These are phyloP conservation scores for Terrapene triunguis DNA, from an alignment of 2,113 vertebrate species.

Conservation along the genomic window DNA sequence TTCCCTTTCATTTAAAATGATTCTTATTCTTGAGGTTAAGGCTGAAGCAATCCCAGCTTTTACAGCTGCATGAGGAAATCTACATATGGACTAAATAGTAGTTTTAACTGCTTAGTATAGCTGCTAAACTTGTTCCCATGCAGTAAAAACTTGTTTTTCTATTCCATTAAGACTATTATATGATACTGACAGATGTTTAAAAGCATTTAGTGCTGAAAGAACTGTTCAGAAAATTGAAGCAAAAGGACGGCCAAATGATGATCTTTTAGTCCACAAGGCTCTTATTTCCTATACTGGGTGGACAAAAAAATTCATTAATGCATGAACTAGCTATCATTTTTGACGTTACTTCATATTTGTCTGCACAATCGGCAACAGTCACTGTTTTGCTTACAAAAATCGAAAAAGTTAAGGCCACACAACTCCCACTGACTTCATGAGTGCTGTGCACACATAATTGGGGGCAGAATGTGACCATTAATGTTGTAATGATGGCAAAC, in stretches of 20 bases:
- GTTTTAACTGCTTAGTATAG: constrained; percentile 27
- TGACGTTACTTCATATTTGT: not conserved
- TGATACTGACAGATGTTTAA: constrained; percentile 70
- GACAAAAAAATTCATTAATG: not conserved
- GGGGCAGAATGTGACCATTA: not conserved
- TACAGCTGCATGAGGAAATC: constrained; percentile 43
- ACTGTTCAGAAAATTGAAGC: constrained; percentile 63
- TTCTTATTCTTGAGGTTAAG: constrained; percentile 29
- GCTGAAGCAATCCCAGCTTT: constrained; percentile 20
- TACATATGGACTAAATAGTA: constrained; percentile 22
- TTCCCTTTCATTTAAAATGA: constrained; percentile 43
- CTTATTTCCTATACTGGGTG: constrained; percentile 39
- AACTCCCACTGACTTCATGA: not conserved
- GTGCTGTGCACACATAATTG: not conserved
- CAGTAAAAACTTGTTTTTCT: constrained; percentile 31
- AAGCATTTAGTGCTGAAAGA: constrained; percentile 68
- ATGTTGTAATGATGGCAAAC: constrained; percentile 38
- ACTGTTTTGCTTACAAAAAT: not conserved
- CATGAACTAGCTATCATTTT: constrained; percentile 5
- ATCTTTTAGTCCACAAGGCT: constrained; percentile 48
- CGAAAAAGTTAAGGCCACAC: accelerated
- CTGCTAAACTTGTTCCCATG: constrained; percentile 33
- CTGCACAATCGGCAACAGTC: not conserved
- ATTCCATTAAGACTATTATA: constrained; percentile 64
- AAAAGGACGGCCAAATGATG: constrained; percentile 65